Percentiles rank a stretch among this genome's conserved stretches.
Conservation (phyloP, 1,140 invertebrate species). For the Ruditapes philippinarum region DNA sequence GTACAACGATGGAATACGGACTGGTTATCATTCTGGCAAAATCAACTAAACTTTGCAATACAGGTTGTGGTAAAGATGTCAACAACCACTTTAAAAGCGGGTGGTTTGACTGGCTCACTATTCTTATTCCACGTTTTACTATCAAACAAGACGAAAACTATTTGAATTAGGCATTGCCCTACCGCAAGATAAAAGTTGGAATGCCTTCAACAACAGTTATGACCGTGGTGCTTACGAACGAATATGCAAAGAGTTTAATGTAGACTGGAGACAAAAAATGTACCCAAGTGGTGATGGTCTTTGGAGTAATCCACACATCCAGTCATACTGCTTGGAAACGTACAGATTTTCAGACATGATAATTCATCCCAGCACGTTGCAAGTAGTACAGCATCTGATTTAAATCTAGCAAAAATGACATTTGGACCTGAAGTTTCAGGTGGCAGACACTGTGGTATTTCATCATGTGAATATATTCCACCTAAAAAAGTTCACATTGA, state of each 20-base stretch:
- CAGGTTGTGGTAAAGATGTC: not conserved
- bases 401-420: not conserved
- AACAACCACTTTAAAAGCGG: conserved; percentile 18
- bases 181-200: conserved; percentile 20
- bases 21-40: conserved; percentile 54
- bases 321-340: not conserved
- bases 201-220: conserved; percentile 26
- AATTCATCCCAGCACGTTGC: not conserved
- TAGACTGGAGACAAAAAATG: conserved; percentile 48
- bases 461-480: not conserved
- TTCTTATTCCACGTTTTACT: conserved; percentile 16
- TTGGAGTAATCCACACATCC: not conserved
- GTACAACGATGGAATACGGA: conserved; percentile 41
- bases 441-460: not conserved
- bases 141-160: conserved; percentile 35
- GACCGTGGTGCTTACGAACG: conserved; percentile 23
- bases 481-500: conserved; percentile 12
- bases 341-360: not conserved
- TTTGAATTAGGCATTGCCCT: conserved; percentile 8
- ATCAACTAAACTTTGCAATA: conserved; percentile 52
- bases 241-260: conserved; percentile 53
- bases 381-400: not conserved
- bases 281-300: not conserved
- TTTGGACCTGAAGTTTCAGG: conserved; percentile 12
- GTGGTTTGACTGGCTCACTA: not conserved